Evolutionary conservation across 2,888 invertebrate species (phyloP).

Genomic region (Smittia sp.): DNA sequence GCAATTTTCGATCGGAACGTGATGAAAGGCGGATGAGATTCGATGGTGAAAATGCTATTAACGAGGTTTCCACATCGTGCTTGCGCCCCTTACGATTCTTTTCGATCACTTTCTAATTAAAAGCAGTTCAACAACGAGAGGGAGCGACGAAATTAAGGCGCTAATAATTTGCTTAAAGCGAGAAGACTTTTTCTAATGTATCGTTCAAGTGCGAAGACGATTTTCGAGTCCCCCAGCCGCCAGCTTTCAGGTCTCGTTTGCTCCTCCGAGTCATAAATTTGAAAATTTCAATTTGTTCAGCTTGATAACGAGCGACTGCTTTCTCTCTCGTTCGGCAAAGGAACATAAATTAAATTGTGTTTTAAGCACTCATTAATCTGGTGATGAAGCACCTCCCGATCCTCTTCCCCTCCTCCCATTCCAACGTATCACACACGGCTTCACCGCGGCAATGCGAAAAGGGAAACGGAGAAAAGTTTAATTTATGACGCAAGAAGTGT

Average conservation of each 20-base stretch:
- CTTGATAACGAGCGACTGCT: not conserved
- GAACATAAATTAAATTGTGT: conserved; percentile 27
- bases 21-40: conserved; percentile 1
- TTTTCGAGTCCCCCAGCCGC: no score
- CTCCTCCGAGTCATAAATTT: not conserved
- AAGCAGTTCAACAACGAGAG: not conserved
- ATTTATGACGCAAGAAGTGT: conserved; percentile 9
- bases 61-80: not conserved
- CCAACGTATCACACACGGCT: not conserved
- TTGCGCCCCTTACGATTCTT: not conserved
- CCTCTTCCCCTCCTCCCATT: not conserved
- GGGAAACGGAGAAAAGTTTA: conserved; percentile 8
- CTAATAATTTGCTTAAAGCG: not conserved
- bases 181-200: not conserved
- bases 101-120: not conserved
- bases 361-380: conserved; percentile 25
- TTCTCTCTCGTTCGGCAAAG: conserved; percentile 5
- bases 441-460: not conserved
- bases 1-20: not conserved
- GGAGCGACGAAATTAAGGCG: not conserved
- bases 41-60: not conserved
- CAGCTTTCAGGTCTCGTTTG: no score
- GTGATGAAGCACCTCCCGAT: conserved; percentile 17
- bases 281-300: conserved; percentile 16
- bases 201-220: no score